Conservation (phyloP, 2,797 vertebrate genomes). For the Anabas testudineus region DNA sequence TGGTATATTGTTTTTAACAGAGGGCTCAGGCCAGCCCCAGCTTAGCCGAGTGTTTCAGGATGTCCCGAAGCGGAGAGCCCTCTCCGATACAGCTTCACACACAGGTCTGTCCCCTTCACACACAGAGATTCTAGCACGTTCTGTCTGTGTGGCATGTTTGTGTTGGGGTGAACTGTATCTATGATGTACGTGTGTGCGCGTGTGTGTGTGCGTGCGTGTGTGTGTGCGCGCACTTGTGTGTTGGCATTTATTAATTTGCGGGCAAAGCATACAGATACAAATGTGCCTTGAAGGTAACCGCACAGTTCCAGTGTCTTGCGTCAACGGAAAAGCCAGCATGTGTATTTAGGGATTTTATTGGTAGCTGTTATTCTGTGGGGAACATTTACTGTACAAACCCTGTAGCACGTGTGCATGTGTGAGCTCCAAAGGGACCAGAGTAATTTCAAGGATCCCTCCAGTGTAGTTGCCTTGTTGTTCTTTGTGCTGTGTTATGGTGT, state of each 20-base stretch:
- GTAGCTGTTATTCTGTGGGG: slow-evolving; percentile 73
- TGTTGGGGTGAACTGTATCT: slow-evolving; percentile 79
- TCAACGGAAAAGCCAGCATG: slow-evolving; percentile 79
- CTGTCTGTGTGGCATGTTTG: slow-evolving; percentile 88
- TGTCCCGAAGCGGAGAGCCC: slow-evolving; percentile 98
- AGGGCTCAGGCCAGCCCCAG: slow-evolving; percentile 99
- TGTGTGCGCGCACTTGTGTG: slow-evolving; percentile 53
- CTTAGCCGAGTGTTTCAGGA: slow-evolving; percentile 99
- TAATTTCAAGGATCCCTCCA: slow-evolving; percentile 54
- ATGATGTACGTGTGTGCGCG: slow-evolving; percentile 48
- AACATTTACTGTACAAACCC: slow-evolving; percentile 67
- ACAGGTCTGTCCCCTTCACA: slow-evolving; percentile 94
- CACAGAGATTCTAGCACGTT: slow-evolving; percentile 82
- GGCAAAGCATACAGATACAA: slow-evolving; percentile 58
- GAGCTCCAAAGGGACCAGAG: slow-evolving; percentile 63
- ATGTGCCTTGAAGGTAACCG: slow-evolving; percentile 67
- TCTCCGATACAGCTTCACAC: slow-evolving; percentile 95
- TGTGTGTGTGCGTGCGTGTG: slow-evolving; percentile 23
- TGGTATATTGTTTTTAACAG: slow-evolving; percentile 95
- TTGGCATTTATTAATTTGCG: slow-evolving; percentile 65
- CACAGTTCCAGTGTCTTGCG: slow-evolving; percentile 72
- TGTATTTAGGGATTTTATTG: slow-evolving; percentile 79
- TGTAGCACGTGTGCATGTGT: slow-evolving; percentile 76
- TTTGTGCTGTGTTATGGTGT: slow-evolving; percentile 66
- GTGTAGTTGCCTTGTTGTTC: slow-evolving; percentile 59